Base-by-base conservation (phyloP, 1,140 invertebrate species). In the Kradibia gibbosae region DNA sequence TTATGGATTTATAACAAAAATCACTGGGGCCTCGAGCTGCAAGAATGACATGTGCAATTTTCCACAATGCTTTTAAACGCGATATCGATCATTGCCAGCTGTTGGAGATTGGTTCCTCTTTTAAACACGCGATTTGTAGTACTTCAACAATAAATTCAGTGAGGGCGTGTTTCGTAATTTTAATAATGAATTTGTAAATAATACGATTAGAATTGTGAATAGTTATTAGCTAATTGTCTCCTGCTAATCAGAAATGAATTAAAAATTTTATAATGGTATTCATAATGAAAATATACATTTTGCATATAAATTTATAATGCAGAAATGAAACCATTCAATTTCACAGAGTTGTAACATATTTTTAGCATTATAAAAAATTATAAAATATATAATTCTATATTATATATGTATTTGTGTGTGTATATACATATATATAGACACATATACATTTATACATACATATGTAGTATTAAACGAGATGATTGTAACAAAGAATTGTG, bases 1-100 rank as follows among this genome's bases (percentile, higher is more conserved):
- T 86, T 67, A 86, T 86, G 36, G 83, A 82, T 85, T 86, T 85
- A 77, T 81, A 85, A 81, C 45, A 28, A n/a, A n/a, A 60, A 76
- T 71, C 75, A 22, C 22, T 17, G 8, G 50, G 45, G 42, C 48
- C 73, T 76, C 62, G 50, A 70, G 65, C 65, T 13, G 8, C 72
- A 25, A 74, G 45, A 80, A 81, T 55, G 79, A 28, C 48, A 70
- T 13, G 50, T 42, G 15, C 7, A 36, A 71, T 42, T 55, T 78
- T 50, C 25, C 20, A 3, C 25, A 0, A 13, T 42, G 34, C 34
- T 42, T 70, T 15, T 25, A 70, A 70, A 3, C 42, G 42, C 42
- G 42, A 45, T 13, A 8, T 8, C 5, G 42, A 45, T 45, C 42
- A n/a, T n/a, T n/a, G n/a, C n/a, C n/a, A n/a, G n/a, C n/a, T n/a